Conservation (phyloP, 2,113 vertebrate genomes). For the Emberiza fucata region DNA sequence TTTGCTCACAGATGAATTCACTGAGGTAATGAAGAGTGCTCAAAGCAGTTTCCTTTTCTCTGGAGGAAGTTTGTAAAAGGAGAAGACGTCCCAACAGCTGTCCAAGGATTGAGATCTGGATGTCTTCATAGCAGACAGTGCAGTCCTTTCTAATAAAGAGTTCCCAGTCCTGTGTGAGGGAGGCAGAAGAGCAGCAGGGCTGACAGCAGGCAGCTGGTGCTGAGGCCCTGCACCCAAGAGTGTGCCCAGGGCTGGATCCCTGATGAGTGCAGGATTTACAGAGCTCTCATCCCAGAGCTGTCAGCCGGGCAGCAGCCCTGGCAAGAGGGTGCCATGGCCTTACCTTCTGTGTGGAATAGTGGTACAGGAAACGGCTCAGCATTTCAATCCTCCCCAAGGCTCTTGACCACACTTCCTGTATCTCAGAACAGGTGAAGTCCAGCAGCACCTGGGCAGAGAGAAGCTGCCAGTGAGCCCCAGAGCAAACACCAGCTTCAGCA, state of each 20-base stretch:
- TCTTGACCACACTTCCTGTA: not conserved
- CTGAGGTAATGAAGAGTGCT: not conserved
- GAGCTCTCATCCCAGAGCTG: accelerated
- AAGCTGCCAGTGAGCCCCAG: accelerated
- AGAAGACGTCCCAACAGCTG: not conserved
- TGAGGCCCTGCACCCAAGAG: accelerated
- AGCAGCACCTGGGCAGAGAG: not conserved
- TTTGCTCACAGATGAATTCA: not conserved
- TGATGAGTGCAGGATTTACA: not conserved
- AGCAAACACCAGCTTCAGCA: not conserved
- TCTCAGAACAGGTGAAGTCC: not conserved
- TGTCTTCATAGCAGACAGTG: not conserved
- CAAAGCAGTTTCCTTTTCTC: not conserved
- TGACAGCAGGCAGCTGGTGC: not conserved
- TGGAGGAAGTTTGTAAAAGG: not conserved
- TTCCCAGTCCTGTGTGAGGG: not conserved
- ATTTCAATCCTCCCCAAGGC: not conserved
- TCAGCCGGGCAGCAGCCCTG: not conserved
- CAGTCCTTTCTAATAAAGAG: not conserved
- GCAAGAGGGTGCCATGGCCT: not conserved
- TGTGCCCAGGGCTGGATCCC: not conserved
- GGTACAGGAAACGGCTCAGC: not conserved
- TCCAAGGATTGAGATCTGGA: not conserved
- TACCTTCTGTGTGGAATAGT: not conserved
- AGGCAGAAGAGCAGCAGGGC: not conserved